Percentiles rank a stretch among this genome's conserved stretches.
Conservation (phyloP, 2,797 vertebrate genomes). For the Poecilia picta region DNA sequence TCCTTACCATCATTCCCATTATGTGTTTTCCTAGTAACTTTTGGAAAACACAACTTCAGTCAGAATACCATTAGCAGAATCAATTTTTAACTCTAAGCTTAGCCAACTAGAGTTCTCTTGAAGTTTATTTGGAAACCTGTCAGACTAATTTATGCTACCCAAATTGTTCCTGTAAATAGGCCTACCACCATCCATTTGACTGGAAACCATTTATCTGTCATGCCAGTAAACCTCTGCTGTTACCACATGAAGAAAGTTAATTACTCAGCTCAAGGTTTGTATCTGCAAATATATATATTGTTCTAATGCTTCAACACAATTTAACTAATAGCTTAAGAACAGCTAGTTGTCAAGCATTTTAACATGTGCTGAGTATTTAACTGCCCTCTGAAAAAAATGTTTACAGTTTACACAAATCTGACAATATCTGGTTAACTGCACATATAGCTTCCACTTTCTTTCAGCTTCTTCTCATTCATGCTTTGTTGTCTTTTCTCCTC, state of each 20-base stretch:
- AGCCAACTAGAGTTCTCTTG: neutral
- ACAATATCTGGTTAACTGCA: conserved; percentile 14
- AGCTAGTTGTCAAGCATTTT: neutral
- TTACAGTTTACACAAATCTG: conserved; percentile 8
- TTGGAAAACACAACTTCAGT: neutral
- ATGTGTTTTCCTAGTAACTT: neutral
- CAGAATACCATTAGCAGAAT: neutral
- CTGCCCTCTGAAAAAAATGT: conserved; percentile 8
- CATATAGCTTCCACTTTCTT: conserved; percentile 17
- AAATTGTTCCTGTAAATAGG: neutral
- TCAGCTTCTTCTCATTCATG: conserved; percentile 44
- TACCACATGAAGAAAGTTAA: neutral
- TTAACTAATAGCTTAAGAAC: neutral
- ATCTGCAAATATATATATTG: neutral
- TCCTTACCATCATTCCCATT: neutral
- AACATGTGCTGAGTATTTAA: neutral
- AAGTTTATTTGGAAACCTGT: neutral
- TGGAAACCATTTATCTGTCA: neutral
- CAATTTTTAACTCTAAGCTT: neutral
- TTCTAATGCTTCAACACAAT: neutral
- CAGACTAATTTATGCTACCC: neutral
- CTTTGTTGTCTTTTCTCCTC: conserved; percentile 19
- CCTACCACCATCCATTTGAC: neutral
- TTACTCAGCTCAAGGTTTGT: neutral
- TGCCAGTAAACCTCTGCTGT: neutral